phyloP scores from a whole-genome alignment of 2,888 invertebrate genomes.

The Dromius quadrimaculatus region DNA sequence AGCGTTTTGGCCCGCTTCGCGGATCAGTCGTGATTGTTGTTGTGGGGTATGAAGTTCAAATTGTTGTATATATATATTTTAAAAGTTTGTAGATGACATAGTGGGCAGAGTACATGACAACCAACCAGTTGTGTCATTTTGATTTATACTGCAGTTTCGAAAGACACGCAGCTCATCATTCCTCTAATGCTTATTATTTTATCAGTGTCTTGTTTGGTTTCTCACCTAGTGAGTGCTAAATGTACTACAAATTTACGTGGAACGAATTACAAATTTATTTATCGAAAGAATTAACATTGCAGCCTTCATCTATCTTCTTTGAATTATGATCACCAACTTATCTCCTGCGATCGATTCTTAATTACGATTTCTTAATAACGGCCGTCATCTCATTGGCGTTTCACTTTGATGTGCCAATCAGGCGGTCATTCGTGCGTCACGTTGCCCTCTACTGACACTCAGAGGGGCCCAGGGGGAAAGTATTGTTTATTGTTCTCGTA shows the following conservation, averaged over 20 bases:
- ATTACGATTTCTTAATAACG: conserved; percentile 61
- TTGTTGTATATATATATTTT: too few species aligned
- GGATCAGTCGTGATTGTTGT: too few species aligned
- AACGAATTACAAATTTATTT: too few species aligned
- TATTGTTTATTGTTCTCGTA: conserved; percentile 63
- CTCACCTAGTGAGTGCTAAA: conserved; percentile 1
- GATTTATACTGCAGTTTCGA: not conserved
- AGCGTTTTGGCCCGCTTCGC: too few species aligned
- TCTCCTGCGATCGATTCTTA: conserved; percentile 58
- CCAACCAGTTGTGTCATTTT: conserved; percentile 53
- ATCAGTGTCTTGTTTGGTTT: conserved; percentile 2
- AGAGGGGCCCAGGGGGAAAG: conserved; percentile 53
- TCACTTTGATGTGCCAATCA: conserved; percentile 62
- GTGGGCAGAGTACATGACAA: too few species aligned
- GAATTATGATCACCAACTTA: conserved; percentile 46
- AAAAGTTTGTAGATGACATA: too few species aligned
- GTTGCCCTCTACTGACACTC: conserved; percentile 33
- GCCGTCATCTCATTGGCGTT: conserved; percentile 58
- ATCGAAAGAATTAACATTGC: not conserved
- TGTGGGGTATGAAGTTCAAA: too few species aligned
- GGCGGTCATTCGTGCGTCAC: conserved; percentile 63
- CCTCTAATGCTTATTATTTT: not conserved
- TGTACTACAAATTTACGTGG: not conserved
- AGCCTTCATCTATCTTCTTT: too few species aligned
- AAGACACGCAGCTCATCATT: not conserved